Conservation (phyloP, 64 coral and sea anemone species). For the Montipora capricornis region DNA sequence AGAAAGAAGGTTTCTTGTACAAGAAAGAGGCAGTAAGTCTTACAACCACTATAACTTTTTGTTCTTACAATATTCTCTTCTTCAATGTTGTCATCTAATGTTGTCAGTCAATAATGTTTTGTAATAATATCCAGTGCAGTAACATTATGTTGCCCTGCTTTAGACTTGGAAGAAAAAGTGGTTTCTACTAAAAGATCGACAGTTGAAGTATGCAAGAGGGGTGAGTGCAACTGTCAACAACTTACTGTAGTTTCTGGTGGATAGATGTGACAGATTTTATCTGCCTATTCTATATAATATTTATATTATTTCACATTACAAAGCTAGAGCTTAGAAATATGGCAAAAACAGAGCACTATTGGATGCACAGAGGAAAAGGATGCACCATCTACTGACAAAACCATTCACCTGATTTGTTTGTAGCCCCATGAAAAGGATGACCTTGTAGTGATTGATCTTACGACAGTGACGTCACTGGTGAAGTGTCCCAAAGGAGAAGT, state of each 20-base stretch:
- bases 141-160: background rate
- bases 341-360: no score
- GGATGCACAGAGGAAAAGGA: no score
- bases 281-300: no score
- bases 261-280: no score
- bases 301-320: no score
- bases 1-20: slow-evolving; percentile 84
- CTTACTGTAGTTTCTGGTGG: no score
- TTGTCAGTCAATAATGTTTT: no score
- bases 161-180: slow-evolving; percentile 72
- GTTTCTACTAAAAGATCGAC: slow-evolving; percentile 88
- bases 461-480: slow-evolving; percentile 78
- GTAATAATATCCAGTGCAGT: no score
- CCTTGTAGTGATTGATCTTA: slow-evolving; percentile 85
- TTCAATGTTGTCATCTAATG: background rate
- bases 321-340: no score
- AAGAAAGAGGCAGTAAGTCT: slow-evolving; percentile 75
- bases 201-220: slow-evolving; percentile 82
- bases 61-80: background rate
- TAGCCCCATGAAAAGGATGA: slow-evolving; percentile 86
- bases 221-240: slow-evolving; percentile 37
- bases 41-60: background rate
- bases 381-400: background rate
- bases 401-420: background rate
- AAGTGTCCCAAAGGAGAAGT: slow-evolving; percentile 66